Evolutionary conservation across 1,140 invertebrate species (phyloP), one percentile per base, ranked within the genome.

Genomic region (Danaus plexippus): DNA sequence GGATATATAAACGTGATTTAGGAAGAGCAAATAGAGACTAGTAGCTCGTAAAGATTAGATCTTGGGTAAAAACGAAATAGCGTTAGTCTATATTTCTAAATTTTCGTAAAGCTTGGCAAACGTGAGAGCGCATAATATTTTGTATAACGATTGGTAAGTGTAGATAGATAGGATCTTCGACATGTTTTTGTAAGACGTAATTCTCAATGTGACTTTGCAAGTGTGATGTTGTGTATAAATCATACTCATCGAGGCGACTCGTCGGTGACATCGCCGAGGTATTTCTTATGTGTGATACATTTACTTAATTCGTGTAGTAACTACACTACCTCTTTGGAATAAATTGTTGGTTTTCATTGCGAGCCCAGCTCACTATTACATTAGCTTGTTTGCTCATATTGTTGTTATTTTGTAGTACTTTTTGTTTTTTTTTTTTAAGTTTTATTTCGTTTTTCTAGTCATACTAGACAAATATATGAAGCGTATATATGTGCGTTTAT

Each of bases 221-320:
- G 78, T 84, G 78, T 85, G 83, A 85, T 83, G 69, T 80, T 83
- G 79, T 86, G 82, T 67, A 81, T 83, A 85, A 52, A 61, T 55
- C 47, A 63, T 60, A 44, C 67, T 68, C 64, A 59, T 49, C 45
- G 54, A 46, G n/a, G 56, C 52, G 47, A 51, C 45, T 50, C 47
- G 54, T 44, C 49, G 55, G 55, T 43, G 44, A 51, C 54, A 53
- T 47, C 44, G 50, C 49, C 50, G 59, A 61, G 54, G 68, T 69
- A 59, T 66, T 61, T 45, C 12, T 11, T 60, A 56, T 57, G 77
- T 80, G 73, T 84, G 74, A 80, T 85, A 67, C 66, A 64, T 63
- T 63, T 76, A 77, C 60, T 68, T 75, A 66, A 62, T 55, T 70
- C 69, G 79, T 86, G 80, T 86, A 84, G 80, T 71, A 81, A 82